Evolutionary conservation across 2,797 vertebrate genomes (phyloP).

Genomic region (Syndactyla subalaris): DNA sequence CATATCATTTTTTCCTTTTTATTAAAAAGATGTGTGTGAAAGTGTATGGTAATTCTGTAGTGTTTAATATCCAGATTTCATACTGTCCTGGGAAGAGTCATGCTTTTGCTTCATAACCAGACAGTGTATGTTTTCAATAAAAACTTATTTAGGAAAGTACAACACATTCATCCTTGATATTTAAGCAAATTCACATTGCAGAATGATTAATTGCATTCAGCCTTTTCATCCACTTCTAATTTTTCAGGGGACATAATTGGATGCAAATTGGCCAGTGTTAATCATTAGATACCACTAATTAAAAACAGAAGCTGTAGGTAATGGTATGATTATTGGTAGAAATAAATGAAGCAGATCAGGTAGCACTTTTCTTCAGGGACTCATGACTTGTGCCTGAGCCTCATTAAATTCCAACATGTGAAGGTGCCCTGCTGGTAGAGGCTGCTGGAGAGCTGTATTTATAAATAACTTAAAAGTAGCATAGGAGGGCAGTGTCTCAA

Average conservation of each 20-base stretch:
- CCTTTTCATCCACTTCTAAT: conserved; percentile 67
- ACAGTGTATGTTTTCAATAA: conserved; percentile 37
- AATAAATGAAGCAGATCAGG: conserved; percentile 76
- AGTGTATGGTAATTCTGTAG: not conserved
- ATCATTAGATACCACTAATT: conserved; percentile 78
- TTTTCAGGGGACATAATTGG: conserved; percentile 75
- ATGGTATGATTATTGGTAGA: conserved; percentile 77
- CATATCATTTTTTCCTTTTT: not conserved
- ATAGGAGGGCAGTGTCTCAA: conserved; percentile 52
- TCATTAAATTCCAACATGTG: conserved; percentile 72
- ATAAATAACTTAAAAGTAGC: conserved; percentile 74
- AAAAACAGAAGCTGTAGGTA: conserved; percentile 77
- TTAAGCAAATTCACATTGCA: conserved; percentile 38
- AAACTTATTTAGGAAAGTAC: conserved; percentile 49
- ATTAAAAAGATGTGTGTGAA: not conserved
- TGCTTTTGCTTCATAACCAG: not conserved
- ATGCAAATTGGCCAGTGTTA: conserved; percentile 77
- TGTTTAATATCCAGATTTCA: conserved; percentile 27
- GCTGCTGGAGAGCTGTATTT: conserved; percentile 54
- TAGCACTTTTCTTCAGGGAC: conserved; percentile 67
- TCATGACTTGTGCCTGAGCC: conserved; percentile 62
- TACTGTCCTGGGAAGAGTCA: not conserved
- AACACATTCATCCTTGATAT: conserved; percentile 55
- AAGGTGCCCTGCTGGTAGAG: conserved; percentile 65
- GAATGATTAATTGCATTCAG: conserved; percentile 69